Evolutionary conservation across 2,113 vertebrate species (phyloP).

Genomic region (Alethe castanea): DNA sequence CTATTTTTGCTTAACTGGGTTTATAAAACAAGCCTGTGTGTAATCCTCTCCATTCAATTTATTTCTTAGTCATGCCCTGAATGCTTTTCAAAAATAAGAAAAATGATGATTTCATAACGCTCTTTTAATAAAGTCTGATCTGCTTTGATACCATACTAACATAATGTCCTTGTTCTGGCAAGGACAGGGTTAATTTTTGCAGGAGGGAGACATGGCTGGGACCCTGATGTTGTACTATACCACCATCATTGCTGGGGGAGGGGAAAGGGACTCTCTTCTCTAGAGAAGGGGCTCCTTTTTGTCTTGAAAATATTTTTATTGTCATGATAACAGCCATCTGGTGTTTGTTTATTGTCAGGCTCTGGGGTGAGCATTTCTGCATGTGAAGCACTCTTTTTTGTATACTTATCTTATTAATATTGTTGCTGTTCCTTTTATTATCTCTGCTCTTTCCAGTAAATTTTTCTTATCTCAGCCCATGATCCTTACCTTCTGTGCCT

Average conservation of each 20-base stretch:
- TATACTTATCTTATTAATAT: background rate
- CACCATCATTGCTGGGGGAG: accelerated
- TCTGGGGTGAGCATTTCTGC: too few species aligned
- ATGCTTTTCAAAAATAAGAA: background rate
- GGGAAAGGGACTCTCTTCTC: background rate
- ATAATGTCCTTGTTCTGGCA: background rate
- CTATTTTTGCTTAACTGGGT: background rate
- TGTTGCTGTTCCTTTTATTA: background rate
- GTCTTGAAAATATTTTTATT: background rate
- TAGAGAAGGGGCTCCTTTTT: background rate
- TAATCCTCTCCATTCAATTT: background rate
- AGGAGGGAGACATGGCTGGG: background rate
- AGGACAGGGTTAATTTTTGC: background rate
- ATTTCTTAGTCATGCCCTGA: background rate
- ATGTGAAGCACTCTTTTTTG: background rate
- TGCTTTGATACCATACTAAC: background rate
- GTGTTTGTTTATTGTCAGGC: background rate
- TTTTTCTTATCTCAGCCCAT: background rate
- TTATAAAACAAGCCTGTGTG: background rate
- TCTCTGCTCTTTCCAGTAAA: background rate
- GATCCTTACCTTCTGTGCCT: background rate
- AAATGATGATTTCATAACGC: background rate
- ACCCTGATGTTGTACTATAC: background rate
- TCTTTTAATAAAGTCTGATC: background rate
- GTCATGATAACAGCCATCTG: background rate